Evolutionary conservation across 2,797 vertebrate species (phyloP), one percentile per base, ranked within the genome.

Genomic region (Acanthurus tractus): DNA sequence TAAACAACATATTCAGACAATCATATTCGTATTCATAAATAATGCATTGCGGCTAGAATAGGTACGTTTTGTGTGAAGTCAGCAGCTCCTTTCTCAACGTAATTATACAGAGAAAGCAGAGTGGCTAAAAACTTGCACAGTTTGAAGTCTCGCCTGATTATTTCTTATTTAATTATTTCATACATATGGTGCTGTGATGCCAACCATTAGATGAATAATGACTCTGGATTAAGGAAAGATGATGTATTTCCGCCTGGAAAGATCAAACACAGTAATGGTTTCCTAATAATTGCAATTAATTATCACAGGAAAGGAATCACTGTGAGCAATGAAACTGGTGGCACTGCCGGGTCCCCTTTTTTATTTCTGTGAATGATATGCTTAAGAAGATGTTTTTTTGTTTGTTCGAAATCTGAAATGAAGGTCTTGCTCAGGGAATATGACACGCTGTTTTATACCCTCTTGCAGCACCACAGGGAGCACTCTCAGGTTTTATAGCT

Each of bases 251-350:
- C 17, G 59, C 14, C 23, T 5, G 17, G 38, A 49, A 76, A 76
- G 61, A 53, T 77, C 63, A 62, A 58, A 76, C 58, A 73, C 61
- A 63, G 15, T 34, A 66, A 78, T 22, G 2, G 15, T 80, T 73
- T 61, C 46, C 22, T 58, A 54, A 55, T 76, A 64, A 70, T 59
- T 55, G 59, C 14, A 70, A 63, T 82, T 68, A 78, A 79, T 70
- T 79, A 75, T 64, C 67, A 73, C 64, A 74, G 66, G 75, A 77
- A 22, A 42, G 20, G 13, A 62, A 62, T 52, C 61, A 36, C 17
- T 50, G 38, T 64, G 48, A 61, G 58, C 50, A 81, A 22, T 62
- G 58, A 17, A 54, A 63, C 10, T 18, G 23, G 17, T 23, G 55
- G 62, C 52, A 63, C n/a, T 11, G 56, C 65, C 58, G 44, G 50